phyloP scores from a whole-genome alignment of 1,140 invertebrate species.

The Eueides isabella region DNA sequence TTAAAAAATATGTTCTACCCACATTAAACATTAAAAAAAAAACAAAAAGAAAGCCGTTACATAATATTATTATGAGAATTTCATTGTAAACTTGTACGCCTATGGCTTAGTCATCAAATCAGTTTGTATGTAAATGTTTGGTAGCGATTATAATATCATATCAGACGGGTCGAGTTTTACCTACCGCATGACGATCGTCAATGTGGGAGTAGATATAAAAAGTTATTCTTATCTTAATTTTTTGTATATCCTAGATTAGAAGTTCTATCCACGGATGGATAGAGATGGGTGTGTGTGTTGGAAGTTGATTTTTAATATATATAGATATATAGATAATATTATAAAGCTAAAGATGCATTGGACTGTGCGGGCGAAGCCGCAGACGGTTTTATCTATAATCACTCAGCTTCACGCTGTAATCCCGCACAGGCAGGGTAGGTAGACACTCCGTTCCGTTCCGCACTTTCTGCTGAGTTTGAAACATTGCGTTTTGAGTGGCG shows the following conservation, averaged over 20 bases:
- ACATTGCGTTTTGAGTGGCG: too few relatives aligned
- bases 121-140: constrained; percentile 8
- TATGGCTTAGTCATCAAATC: not conserved
- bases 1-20: not conserved
- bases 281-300: too few relatives aligned
- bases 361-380: too few relatives aligned
- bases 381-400: too few relatives aligned
- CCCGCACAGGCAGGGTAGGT: too few relatives aligned
- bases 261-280: too few relatives aligned
- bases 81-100: not conserved
- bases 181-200: not conserved
- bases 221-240: not conserved
- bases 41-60: not conserved
- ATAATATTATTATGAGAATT: not conserved
- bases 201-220: not conserved
- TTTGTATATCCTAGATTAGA: not conserved
- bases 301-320: too few relatives aligned
- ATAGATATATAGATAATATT: too few relatives aligned
- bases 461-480: too few relatives aligned
- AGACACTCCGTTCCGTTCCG: too few relatives aligned
- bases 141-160: constrained; percentile 4
- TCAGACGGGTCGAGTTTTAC: not conserved
- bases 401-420: too few relatives aligned
- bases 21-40: not conserved
- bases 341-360: too few relatives aligned